Conservation (phyloP, 1,140 invertebrate species). For the Drosophila nasuta region DNA sequence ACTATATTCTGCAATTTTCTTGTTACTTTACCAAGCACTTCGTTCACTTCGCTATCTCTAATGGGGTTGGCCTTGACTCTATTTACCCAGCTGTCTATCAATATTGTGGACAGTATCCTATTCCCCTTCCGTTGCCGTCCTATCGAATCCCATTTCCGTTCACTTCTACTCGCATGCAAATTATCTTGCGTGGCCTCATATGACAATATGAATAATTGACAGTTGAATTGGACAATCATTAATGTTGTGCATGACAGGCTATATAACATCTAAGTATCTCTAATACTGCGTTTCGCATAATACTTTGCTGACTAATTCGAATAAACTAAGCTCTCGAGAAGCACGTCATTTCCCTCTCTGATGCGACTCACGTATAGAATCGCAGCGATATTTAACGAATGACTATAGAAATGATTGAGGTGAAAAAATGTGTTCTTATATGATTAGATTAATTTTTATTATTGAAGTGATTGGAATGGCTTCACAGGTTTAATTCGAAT, state of each 20-base stretch:
- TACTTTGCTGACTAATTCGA: neutral
- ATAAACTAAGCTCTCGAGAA: neutral
- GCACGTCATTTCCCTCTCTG: neutral
- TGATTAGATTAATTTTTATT: too few relatives aligned
- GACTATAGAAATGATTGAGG: too few relatives aligned
- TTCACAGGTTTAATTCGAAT: too few relatives aligned
- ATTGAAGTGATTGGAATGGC: too few relatives aligned
- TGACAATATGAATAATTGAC: constrained; percentile 29
- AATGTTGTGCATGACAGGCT: constrained; percentile 24
- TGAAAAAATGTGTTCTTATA: too few relatives aligned
- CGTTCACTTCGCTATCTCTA: constrained; percentile 16
- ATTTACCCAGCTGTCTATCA: constrained; percentile 25
- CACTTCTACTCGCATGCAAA: constrained; percentile 26
- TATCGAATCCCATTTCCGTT: neutral
- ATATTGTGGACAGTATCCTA: constrained; percentile 9
- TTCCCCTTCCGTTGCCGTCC: neutral
- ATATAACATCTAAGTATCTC: constrained; percentile 1
- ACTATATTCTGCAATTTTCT: constrained; percentile 58
- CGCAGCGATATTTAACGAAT: too few relatives aligned
- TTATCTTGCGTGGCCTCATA: constrained; percentile 22
- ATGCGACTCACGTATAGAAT: too few relatives aligned
- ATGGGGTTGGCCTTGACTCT: constrained; percentile 40
- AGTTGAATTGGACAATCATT: constrained; percentile 31
- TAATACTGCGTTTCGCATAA: constrained; percentile 1
- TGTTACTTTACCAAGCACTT: constrained; percentile 56